phyloP scores from a whole-genome alignment of 2,888 invertebrate species.

The Adelphocoris suturalis region DNA sequence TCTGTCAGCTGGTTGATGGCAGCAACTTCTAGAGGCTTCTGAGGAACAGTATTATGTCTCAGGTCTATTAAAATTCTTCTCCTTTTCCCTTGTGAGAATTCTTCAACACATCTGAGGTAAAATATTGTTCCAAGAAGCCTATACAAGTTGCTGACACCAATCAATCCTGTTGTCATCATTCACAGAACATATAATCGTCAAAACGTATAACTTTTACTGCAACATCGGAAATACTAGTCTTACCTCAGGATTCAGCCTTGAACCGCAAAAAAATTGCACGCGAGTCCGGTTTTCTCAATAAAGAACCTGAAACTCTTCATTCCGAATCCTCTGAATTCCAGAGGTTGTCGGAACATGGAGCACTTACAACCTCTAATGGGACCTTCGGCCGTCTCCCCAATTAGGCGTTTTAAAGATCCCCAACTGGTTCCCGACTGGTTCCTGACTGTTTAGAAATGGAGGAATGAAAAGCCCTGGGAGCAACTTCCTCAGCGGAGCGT shows the following conservation, averaged over 20 bases:
- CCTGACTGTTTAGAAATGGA: conserved; percentile 42
- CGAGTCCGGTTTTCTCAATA: background rate
- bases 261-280: conserved; percentile 10
- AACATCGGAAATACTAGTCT: too few species aligned
- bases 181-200: too few species aligned
- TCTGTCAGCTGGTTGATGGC: too few species aligned
- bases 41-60: too few species aligned
- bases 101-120: too few species aligned
- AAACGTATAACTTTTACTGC: too few species aligned
- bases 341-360: conserved; percentile 15
- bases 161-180: too few species aligned
- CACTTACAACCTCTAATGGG: conserved; percentile 45
- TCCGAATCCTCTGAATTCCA: background rate
- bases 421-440: conserved; percentile 30
- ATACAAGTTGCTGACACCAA: too few species aligned
- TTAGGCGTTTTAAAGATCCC: conserved; percentile 28
- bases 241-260: background rate
- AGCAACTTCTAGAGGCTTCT: too few species aligned
- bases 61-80: too few species aligned
- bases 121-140: too few species aligned
- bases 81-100: too few species aligned
- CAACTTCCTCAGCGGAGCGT: background rate
- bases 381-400: conserved; percentile 36
- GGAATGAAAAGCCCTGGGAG: conserved; percentile 14
- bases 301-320: conserved; percentile 34